Evolutionary conservation across 2,797 vertebrate species (phyloP), one percentile per base, ranked within the genome.

Genomic region (Anableps anableps): DNA sequence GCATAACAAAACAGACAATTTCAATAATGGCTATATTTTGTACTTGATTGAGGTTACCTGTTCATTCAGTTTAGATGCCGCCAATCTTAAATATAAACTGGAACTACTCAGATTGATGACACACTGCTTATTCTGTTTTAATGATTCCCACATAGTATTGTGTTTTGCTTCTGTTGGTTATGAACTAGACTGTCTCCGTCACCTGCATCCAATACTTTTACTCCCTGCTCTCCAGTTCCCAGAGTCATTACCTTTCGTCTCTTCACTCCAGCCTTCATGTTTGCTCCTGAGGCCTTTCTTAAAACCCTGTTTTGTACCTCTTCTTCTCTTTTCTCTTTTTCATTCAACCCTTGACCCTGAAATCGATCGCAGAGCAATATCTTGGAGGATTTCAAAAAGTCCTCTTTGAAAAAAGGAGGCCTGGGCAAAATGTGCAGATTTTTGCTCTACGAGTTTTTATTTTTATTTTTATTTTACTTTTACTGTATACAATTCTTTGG

Each of bases 51-150:
- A 73, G 23, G 78, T 76, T 62, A 50, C n/a, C 11, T 2, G 76
- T 76, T 82, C 80, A 83, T 81, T 83, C 48, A 36, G 77, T 80
- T 34, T 47, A 10, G 0, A 47, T 74, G 74, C 73, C 84, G 60
- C 86, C 79, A 77, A 43, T 83, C 80, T 73, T 17, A 80, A 82
- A 74, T 80, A 62, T 75, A 83, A 84, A 80, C 64, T 75, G 45
- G 71, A 86, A 74, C 45, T 26, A 73, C 66, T 34, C 60, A 77
- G 26, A 81, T 58, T 47, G 23, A 88, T 31, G 36, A 85, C 48
- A 5, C 9, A 13, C 41, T 60, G 11, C 45, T 74, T 45, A 66
- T 76, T 80, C 10, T 6, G 23, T 73, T 47, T 83, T 71, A 64
- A 47, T 26, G 21, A 53, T 45, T 55, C 71, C 41, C 50, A 13